Base-by-base conservation (phyloP, 2,888 invertebrate species). In the Agrilus mali region DNA sequence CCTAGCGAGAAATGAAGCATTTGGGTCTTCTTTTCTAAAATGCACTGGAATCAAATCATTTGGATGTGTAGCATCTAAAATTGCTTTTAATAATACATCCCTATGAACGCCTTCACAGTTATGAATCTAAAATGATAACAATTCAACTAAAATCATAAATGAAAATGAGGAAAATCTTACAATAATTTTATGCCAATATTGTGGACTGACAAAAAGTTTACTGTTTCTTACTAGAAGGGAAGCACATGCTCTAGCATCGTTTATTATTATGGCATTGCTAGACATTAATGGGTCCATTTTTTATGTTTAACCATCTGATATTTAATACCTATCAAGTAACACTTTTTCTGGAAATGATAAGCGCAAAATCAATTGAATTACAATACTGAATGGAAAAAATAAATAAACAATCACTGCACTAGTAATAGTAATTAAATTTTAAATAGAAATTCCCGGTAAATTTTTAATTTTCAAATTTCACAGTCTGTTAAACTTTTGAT, bases 41-140 rank as follows among this genome's bases (percentile, higher is more conserved):
- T 54, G 56, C 0, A 73, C 67, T 4, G 73, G 73, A 43, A 73
- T 68, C 17, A 73, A 58, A 52, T 73, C 71, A 2, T 64, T 55
- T 0, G 73, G 72, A 42, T 68, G 61, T 2, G 70, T 63, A 13
- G 67, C 60, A 22, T 61, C 61, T 36, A 73, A 52, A 44, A 74
- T 64, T 7, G 65, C 60, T 52, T 64, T 64, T 17, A 73, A 52
- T 13, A 71, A 57, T 6, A 48, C 46, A 46, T 69, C 66, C 35
- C 64, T 58, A 3, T 63, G 56, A 36, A 61, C 60, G 7, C 55
- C 54, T 6, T 54, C 60, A 10, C 66, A 65, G 50, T 60, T 59
- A 39, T 55, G 51, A 20, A 62, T 53, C 62, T 62, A 37, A 22
- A 54, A 52, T 31, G 1, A 36, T 36, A 22, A n/a, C 7, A 14